Percentiles rank a stretch among this genome's conserved stretches.
Conservation (phyloP, 2,888 invertebrate genomes). For the Phyto melanocephala region DNA sequence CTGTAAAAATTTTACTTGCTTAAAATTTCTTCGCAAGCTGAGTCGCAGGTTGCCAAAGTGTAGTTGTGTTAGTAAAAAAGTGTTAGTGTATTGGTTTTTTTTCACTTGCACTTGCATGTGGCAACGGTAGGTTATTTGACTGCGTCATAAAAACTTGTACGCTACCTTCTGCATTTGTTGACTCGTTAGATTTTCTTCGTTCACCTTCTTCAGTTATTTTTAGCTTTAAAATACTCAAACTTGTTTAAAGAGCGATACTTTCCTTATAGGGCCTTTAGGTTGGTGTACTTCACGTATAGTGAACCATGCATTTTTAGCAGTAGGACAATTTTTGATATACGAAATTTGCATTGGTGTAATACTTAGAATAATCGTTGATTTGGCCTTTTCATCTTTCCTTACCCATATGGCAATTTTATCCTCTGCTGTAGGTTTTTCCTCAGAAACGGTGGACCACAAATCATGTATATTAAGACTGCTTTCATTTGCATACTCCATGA, state of each 20-base stretch:
- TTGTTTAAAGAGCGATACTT: constrained; percentile 52
- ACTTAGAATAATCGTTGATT: constrained; percentile 45
- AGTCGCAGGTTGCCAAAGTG: no score
- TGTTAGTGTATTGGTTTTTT: no score
- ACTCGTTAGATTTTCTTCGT: constrained; percentile 23
- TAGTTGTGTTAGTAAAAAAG: no score
- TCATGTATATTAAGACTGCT: constrained; percentile 53
- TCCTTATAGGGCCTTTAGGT: constrained; percentile 54
- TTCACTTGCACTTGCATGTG: no score
- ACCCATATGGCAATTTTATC: neutral
- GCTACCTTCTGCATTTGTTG: constrained; percentile 4
- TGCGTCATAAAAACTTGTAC: constrained; percentile 43
- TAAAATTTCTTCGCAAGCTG: no score
- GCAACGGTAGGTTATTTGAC: no score
- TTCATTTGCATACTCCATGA: constrained; percentile 50
- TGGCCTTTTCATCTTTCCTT: constrained; percentile 39
- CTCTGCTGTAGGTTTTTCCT: neutral
- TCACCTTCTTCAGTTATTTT: constrained; percentile 55
- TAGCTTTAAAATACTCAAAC: constrained; percentile 35
- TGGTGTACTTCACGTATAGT: constrained; percentile 30
- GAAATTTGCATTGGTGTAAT: constrained; percentile 37
- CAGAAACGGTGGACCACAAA: constrained; percentile 26
- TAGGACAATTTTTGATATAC: constrained; percentile 27
- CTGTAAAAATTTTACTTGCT: no score
- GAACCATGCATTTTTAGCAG: constrained; percentile 44